Evolutionary conservation across 2,797 vertebrate genomes (phyloP).

Genomic region (Pachyuromys duprasi): DNA sequence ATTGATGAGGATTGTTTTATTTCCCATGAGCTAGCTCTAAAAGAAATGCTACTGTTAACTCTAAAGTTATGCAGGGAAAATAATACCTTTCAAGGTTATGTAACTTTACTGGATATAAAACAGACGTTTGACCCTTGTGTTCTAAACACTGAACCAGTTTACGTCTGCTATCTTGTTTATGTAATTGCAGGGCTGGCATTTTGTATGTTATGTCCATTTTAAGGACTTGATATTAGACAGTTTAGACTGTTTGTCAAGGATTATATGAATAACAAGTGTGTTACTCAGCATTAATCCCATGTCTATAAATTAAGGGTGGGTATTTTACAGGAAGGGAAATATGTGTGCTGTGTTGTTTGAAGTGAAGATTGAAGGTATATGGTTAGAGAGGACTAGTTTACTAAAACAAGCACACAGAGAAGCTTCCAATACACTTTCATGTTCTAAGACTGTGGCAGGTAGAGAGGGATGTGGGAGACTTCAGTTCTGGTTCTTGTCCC

Average conservation of each 20-base stretch:
- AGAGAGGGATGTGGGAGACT: not conserved
- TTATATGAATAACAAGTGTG: not conserved
- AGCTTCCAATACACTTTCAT: not conserved
- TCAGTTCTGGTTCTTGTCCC: not conserved
- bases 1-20: slow-evolving; percentile 45
- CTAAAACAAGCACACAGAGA: not conserved
- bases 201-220: slow-evolving; percentile 12
- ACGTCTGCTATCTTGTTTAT: not conserved
- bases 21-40: not conserved
- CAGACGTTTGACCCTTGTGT: not conserved
- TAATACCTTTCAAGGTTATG: slow-evolving; percentile 16
- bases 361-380: not conserved
- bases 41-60: slow-evolving; percentile 30
- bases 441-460: not conserved
- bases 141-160: slow-evolving; percentile 1
- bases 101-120: slow-evolving; percentile 45
- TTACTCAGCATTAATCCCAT: not conserved
- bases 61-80: not conserved
- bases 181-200: not conserved
- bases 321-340: not conserved
- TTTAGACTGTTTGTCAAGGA: slow-evolving; percentile 6
- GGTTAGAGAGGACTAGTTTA: not conserved
- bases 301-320: not conserved
- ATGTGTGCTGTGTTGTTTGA: not conserved
- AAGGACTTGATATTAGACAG: slow-evolving; percentile 13